Evolutionary conservation across 2,113 vertebrate species (phyloP), one percentile per base, ranked within the genome.

Genomic region (Lasiurus borealis): DNA sequence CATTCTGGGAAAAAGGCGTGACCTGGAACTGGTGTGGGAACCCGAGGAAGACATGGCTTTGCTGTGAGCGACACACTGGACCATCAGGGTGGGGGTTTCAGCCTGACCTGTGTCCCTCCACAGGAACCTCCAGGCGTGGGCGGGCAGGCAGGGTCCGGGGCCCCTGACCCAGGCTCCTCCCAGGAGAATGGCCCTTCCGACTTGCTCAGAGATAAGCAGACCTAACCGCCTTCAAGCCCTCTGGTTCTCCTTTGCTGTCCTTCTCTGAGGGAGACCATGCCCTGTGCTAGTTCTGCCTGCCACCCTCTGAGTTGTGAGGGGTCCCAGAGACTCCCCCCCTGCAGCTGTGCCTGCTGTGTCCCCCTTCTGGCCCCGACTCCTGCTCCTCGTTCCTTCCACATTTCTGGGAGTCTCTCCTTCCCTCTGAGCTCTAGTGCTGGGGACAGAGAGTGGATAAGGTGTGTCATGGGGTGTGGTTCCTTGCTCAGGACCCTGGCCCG

Each of bases 161-260:
- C 3, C 19, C n/a, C 62, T 46, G 21, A 7, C 13, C 16, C 54
- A 8, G 52, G 50, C 29, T 21, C 54, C 59, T 9, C 9, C 76
- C 19, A 1, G 57, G 66, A 27, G 25, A 57, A 25, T 1, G 13
- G 3, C 46, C 36, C 52, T 27, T 15, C 31, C 29, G 6, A 36
- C 6, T 25, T 4, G 68, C 34, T 73, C 23, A 21, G 34, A 2
- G 50, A 7, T 8, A 48, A 71, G 31, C 27, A 57, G 36, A 29
- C 6, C 0, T 15, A n/a, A 31, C 8, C 12, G 21, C 2, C 57
- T n/a, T 40, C 1, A 25, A 9, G 62, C 34, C 3, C 13, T 27
- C 8, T 16, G 36, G 50, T 40, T 3, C 34, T 31, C n/a, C 0
- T 18, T 66, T 40, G 50, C 27, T 36, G n/a, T 29, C 16, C 6